These are phyloP conservation scores for Apus apus DNA, from an alignment of 2,113 vertebrate species.

Conservation along the genomic window DNA sequence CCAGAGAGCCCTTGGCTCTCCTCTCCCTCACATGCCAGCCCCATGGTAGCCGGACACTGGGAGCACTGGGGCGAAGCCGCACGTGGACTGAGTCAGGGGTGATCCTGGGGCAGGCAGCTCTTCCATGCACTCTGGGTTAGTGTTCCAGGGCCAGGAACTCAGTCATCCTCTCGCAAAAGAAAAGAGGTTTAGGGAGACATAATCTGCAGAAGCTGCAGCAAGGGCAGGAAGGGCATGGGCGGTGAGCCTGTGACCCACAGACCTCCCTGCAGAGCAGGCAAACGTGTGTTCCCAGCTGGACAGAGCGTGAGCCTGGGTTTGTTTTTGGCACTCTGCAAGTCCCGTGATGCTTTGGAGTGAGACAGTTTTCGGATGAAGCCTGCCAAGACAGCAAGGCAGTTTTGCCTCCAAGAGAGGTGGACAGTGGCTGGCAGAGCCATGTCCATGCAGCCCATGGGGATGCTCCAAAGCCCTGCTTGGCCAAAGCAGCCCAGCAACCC, in stretches of 20 bases:
- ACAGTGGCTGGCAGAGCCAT: background rate
- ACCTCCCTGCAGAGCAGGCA: background rate
- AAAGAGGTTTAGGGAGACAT: background rate
- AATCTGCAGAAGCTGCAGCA: background rate
- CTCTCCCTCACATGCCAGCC: background rate
- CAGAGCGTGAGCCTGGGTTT: background rate
- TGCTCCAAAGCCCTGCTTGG: background rate
- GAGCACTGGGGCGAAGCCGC: fast-evolving
- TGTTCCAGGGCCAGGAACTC: background rate
- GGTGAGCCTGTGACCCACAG: background rate
- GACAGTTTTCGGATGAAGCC: background rate
- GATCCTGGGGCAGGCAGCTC: too few species aligned
- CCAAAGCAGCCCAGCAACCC: background rate
- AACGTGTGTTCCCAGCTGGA: background rate
- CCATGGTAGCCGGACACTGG: background rate
- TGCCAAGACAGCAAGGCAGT: background rate
- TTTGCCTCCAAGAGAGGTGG: background rate
- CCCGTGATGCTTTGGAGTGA: background rate
- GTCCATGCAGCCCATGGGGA: background rate
- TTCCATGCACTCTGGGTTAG: background rate
- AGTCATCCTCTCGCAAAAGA: background rate
- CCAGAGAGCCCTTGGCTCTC: background rate
- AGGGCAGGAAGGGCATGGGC: too few species aligned
- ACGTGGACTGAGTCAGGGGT: background rate
- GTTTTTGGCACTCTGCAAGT: background rate